A percentile compares a stretch with the other conserved stretches of the same genome.
Conservation (phyloP, 2,113 vertebrate genomes). For the Paedocypris sp. region DNA sequence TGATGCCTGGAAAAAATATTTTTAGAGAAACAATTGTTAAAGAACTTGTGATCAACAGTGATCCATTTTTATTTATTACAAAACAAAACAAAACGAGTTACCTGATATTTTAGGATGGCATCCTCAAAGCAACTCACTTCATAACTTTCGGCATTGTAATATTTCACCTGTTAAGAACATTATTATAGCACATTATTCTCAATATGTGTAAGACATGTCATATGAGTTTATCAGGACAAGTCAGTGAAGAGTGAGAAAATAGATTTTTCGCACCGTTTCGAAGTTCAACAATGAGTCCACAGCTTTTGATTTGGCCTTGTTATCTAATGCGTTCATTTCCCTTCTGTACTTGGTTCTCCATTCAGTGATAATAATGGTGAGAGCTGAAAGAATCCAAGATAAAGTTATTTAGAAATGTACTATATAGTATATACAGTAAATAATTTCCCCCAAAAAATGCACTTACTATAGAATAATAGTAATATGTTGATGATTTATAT, state of each 20-base stretch:
- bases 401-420: background rate
- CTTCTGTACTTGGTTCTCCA: constrained; percentile 93
- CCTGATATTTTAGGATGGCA: constrained; percentile 86
- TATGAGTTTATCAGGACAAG: background rate
- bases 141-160: constrained; percentile 84
- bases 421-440: too few species aligned
- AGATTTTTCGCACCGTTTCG: constrained; percentile 75
- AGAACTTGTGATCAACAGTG: too few species aligned
- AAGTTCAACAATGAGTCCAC: constrained; percentile 95
- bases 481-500: too few species aligned
- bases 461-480: too few species aligned
- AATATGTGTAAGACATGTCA: background rate
- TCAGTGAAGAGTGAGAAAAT: background rate
- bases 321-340: constrained; percentile 85
- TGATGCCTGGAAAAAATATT: constrained; percentile 53
- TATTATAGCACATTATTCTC: background rate
- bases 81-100: constrained; percentile 39
- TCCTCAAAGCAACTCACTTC: constrained; percentile 79
- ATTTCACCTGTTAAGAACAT: constrained; percentile 73
- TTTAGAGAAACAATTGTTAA: too few species aligned
- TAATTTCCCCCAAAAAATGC: too few species aligned
- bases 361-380: constrained; percentile 88
- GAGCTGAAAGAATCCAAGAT: constrained; percentile 47
- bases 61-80: too few species aligned
- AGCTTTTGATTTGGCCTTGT: constrained; percentile 74